Evolutionary conservation across 2,797 vertebrate species (phyloP), one percentile per base, ranked within the genome.

Genomic region (Bryconaethiops microstoma): DNA sequence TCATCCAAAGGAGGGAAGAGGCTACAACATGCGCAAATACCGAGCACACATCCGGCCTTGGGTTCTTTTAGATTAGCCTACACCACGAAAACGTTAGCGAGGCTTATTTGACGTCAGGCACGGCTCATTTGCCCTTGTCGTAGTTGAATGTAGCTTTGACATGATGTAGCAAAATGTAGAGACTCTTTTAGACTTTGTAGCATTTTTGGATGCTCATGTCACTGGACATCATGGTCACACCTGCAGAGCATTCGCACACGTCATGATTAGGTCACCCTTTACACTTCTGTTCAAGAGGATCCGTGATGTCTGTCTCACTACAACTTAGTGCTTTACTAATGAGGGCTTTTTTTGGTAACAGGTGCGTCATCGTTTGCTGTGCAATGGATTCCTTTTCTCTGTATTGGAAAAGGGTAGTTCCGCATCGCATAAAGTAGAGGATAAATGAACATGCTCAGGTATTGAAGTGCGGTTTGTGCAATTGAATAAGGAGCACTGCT

Each of bases 61-160:
- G 48, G 52, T 21, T 73, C 50, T 50, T 60, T 17, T 40, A 23
- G 42, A 55, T 55, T 63, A 62, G 59, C 35, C 48, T 60, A 76
- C 48, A 55, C 54, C 65, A 40, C 23, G 57, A 65, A 64, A 60
- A 12, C 45, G 3, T 87, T 88, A 86, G 54, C 19, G 89, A 88
- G 70, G 91, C 88, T 91, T 92, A 89, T 87, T 92, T 91, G 91
- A 93, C 90, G 91, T 92, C 93, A 94, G 94, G 93, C 94, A 93
- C 94, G 91, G 91, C 88, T 91, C 90, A 93, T 90, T 92, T 92
- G 92, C 93, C 91, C 92, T 87, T 93, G 84, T 89, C 87, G 90
- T 94, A 93, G 92, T 93, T 93, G 91, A 94, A 94, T 94, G 94
- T 94, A 95, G 94, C 93, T 93, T 93, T 92, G 91, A 94, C 89